Evolutionary conservation across 2,888 invertebrate species (phyloP).

Genomic region (Philereme transversata): DNA sequence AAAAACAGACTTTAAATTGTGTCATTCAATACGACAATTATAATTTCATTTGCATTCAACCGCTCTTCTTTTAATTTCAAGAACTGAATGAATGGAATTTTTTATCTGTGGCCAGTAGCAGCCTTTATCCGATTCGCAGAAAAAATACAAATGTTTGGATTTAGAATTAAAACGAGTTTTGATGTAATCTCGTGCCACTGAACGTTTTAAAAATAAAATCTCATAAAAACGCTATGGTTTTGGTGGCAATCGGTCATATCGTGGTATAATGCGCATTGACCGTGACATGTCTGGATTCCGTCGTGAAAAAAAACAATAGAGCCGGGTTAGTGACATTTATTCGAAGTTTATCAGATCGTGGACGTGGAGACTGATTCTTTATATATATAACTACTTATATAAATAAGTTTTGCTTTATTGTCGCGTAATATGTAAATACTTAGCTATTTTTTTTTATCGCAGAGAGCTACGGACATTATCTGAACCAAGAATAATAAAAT

Average conservation of each 20-base stretch:
- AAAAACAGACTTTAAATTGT: constrained; percentile 16
- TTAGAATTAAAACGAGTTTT: constrained; percentile 13
- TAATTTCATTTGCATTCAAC: constrained; percentile 16
- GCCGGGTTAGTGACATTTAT: constrained; percentile 9
- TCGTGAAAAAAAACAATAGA: constrained; percentile 14
- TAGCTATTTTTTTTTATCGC: too few relatives aligned
- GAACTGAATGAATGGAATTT: constrained; percentile 18
- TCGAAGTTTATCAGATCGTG: not conserved
- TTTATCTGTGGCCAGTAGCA: constrained; percentile 15
- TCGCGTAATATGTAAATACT: too few relatives aligned
- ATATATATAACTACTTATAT: not conserved
- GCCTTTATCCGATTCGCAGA: constrained; percentile 14
- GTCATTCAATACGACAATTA: constrained; percentile 17
- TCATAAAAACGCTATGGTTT: constrained; percentile 19
- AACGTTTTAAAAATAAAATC: constrained; percentile 17
- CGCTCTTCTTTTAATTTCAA: constrained; percentile 21
- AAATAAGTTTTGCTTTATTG: too few relatives aligned
- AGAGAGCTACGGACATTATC: too few relatives aligned
- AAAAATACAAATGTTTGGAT: constrained; percentile 14
- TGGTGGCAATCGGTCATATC: constrained; percentile 38
- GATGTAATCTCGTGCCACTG: constrained; percentile 29
- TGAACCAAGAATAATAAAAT: too few relatives aligned
- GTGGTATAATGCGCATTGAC: constrained; percentile 24
- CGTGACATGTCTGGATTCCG: constrained; percentile 27
- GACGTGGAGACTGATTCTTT: not conserved